Conservation (phyloP, 2,888 invertebrate species). For the Erannis defoliaria region DNA sequence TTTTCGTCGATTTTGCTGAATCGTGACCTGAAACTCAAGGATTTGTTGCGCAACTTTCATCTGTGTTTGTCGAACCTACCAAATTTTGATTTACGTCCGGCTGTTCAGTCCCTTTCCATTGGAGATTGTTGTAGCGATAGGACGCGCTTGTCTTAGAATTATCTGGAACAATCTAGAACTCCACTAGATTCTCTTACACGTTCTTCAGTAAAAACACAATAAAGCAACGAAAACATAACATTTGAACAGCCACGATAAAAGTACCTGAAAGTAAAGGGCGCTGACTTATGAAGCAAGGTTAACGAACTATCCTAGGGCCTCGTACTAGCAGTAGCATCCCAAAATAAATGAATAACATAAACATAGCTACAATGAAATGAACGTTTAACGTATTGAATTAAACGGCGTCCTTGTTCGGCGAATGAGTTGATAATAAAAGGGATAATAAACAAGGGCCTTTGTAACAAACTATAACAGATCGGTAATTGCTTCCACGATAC, state of each 20-base stretch:
- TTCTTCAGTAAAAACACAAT: background rate
- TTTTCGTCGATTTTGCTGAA: conserved; percentile 77
- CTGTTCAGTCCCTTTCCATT: conserved; percentile 46
- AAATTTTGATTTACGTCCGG: conserved; percentile 54
- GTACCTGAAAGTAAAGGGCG: conserved; percentile 14
- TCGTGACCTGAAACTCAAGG: conserved; percentile 76
- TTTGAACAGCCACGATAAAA: conserved; percentile 7
- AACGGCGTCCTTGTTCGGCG: conserved; percentile 80
- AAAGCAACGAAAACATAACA: background rate
- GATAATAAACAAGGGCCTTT: conserved; percentile 86
- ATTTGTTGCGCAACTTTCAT: conserved; percentile 72
- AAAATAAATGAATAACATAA: conserved; percentile 42
- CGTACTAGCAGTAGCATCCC: conserved; percentile 29
- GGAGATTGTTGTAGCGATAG: conserved; percentile 40
- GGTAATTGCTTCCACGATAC: conserved; percentile 86
- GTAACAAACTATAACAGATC: conserved; percentile 87
- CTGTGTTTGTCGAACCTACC: conserved; percentile 61
- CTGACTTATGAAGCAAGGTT: conserved; percentile 24
- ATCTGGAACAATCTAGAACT: background rate
- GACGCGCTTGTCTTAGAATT: conserved; percentile 17
- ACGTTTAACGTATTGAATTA: conserved; percentile 71
- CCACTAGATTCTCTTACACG: background rate
- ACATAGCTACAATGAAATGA: conserved; percentile 45
- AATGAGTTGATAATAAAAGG: conserved; percentile 85
- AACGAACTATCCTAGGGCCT: conserved; percentile 26